Base-by-base conservation (phyloP, 2,113 vertebrate genomes). In the Scomber japonicus region DNA sequence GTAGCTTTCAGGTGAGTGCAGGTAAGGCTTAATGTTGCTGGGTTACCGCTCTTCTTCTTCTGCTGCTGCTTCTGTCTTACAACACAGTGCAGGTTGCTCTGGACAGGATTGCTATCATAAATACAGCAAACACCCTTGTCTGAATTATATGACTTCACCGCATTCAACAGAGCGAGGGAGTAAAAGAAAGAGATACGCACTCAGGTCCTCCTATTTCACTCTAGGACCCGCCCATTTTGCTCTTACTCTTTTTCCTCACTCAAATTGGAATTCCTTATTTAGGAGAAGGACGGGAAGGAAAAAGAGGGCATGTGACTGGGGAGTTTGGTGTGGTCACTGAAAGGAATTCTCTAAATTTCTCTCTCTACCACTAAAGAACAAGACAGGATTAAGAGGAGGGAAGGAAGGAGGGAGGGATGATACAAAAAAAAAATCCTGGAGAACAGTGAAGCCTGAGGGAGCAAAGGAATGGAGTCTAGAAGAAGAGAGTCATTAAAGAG, bases 331-430 rank as follows among this genome's bases (percentile, higher is more conserved):
- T 86, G 92, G 91, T 92, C 73, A 88, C 79, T 83, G 87, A 80
- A 73, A 89, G 50, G 91, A 94, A 94, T 94, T 95, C 90, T 91
- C 82, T 71, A 92, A 84, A 94, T 94, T 80, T 93, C 89, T 91
- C 70, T 27, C 77, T 88, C 67, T 21, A 83, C 90, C 88, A 73
- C 87, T 64, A 57, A 60, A 86, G 80, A 75, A 67, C 24, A 44
- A 74, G 62, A 64, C 2, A 13, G 82, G 72, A 75, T 82, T 67
- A 57, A 30, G 66, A 64, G 51, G 80, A 17, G 56, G 31, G n/a
- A 44, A 75, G 44, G 57, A 31, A 24, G 48, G 19, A 24, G 48
- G 19, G 57, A 82, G 61, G 31, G 82, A 75, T 77, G 81, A 71
- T 75, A 61, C 2, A 27, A 27, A 27, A 27, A 27, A 24, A 27